Percentiles rank a stretch among this genome's conserved stretches.
Conservation (phyloP, 2,113 vertebrate species). For the Mesoclemmys tuberculata region DNA sequence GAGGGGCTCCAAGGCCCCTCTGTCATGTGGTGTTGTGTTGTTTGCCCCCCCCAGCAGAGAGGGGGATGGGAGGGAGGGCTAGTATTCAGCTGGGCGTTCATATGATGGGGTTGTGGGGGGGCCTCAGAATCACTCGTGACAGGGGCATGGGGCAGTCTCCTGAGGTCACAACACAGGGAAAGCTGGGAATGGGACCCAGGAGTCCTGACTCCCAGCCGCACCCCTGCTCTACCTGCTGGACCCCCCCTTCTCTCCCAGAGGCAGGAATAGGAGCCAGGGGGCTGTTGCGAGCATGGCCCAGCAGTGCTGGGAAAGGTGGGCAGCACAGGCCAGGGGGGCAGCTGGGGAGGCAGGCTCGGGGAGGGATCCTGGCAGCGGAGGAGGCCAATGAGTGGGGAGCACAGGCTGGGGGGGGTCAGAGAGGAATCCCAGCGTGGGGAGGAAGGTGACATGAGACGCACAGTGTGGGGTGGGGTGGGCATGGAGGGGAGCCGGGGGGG, state of each 20-base stretch:
- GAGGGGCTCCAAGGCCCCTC: not conserved
- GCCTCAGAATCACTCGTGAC: not conserved
- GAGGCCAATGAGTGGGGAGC: not conserved
- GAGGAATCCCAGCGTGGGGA: not conserved
- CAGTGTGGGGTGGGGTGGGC: not conserved
- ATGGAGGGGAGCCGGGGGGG: not conserved
- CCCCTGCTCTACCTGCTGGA: not conserved
- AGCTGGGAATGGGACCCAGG: not conserved
- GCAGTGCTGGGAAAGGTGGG: not conserved
- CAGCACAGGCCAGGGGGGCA: too few species aligned
- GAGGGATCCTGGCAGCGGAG: not conserved
- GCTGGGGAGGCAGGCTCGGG: not conserved
- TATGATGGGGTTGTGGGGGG: not conserved
- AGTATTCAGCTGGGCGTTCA: not conserved
- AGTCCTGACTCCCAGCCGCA: not conserved
- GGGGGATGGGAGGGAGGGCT: not conserved
- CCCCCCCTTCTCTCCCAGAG: not conserved
- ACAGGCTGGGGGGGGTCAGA: not conserved
- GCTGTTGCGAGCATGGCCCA: too few species aligned
- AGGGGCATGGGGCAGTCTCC: not conserved
- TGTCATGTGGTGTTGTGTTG: not conserved
- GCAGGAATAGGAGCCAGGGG: not conserved
- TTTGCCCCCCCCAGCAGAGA: not conserved
- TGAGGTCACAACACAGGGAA: not conserved
- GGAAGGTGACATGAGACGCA: not conserved